phyloP scores from a whole-genome alignment of 2,113 vertebrate species.

The Clarias gariepinus region DNA sequence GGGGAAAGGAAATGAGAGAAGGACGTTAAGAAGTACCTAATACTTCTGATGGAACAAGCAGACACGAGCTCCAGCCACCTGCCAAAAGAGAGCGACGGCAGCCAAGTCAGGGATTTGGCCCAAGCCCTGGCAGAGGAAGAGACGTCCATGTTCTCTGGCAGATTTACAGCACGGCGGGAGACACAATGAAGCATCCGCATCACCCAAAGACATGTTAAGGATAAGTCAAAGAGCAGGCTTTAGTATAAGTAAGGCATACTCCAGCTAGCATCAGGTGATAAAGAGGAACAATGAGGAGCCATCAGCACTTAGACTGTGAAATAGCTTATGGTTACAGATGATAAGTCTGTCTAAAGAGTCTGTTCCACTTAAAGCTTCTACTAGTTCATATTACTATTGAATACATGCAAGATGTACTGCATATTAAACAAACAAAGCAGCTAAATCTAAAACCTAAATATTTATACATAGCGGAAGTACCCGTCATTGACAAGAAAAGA shows the following conservation, averaged over 20 bases:
- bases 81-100: constrained; percentile 51
- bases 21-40: constrained; percentile 57
- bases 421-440: not conserved
- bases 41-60: constrained; percentile 69
- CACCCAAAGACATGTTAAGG: constrained; percentile 54
- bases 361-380: not conserved
- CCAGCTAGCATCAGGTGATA: constrained; percentile 50
- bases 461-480: not conserved
- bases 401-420: not conserved
- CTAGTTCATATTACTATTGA: not conserved
- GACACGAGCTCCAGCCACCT: constrained; percentile 55
- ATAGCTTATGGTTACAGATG: not conserved
- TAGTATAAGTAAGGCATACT: constrained; percentile 12
- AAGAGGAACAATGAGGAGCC: constrained; percentile 50
- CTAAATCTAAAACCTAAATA: not conserved
- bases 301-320: constrained; percentile 41
- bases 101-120: constrained; percentile 60
- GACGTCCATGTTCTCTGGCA: constrained; percentile 47
- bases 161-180: constrained; percentile 59
- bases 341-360: not conserved
- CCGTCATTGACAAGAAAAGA: no score
- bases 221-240: constrained; percentile 47
- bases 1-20: constrained; percentile 38
- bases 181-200: constrained; percentile 47
- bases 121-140: constrained; percentile 39